A percentile compares a stretch with the other conserved stretches of the same genome.
Evolutionary conservation across 2,888 invertebrate species (phyloP).

Genomic region (Strigamia crassipes): DNA sequence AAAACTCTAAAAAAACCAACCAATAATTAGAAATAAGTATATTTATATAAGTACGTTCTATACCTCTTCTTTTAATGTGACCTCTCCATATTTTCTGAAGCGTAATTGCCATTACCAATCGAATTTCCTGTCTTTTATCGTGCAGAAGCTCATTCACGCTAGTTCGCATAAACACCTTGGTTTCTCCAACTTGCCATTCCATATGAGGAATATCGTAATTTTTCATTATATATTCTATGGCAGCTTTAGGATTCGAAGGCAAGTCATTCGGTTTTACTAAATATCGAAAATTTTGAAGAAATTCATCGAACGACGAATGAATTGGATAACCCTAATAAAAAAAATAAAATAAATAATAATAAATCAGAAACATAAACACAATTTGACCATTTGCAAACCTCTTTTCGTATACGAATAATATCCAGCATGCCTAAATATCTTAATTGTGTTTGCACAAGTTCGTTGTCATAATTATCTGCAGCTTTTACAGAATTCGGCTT

Average conservation of each 20-base stretch:
- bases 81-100: conserved; percentile 78
- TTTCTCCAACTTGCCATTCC: conserved; percentile 87
- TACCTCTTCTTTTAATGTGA: conserved; percentile 67
- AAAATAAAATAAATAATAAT: conserved; percentile 9
- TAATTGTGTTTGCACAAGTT: conserved; percentile 82
- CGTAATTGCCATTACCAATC: conserved; percentile 71
- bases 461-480: conserved; percentile 77
- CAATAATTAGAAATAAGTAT: neutral
- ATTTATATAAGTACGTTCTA: neutral
- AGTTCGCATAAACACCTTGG: conserved; percentile 78
- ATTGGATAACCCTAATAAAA: conserved; percentile 77
- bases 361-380: neutral
- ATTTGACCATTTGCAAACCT: conserved; percentile 45
- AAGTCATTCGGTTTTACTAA: conserved; percentile 61
- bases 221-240: conserved; percentile 63
- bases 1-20: conserved; percentile 63
- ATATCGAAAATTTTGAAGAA: conserved; percentile 77
- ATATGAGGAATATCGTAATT: conserved; percentile 70
- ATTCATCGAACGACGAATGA: conserved; percentile 77
- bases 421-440: conserved; percentile 91
- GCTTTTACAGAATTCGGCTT: conserved; percentile 86
- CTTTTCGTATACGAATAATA: conserved; percentile 85
- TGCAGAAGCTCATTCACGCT: conserved; percentile 84
- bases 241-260: conserved; percentile 57
- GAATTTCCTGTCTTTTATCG: conserved; percentile 72